Evolutionary conservation across 2,113 vertebrate genomes (phyloP).

Genomic region (Misgurnus mizolepis): DNA sequence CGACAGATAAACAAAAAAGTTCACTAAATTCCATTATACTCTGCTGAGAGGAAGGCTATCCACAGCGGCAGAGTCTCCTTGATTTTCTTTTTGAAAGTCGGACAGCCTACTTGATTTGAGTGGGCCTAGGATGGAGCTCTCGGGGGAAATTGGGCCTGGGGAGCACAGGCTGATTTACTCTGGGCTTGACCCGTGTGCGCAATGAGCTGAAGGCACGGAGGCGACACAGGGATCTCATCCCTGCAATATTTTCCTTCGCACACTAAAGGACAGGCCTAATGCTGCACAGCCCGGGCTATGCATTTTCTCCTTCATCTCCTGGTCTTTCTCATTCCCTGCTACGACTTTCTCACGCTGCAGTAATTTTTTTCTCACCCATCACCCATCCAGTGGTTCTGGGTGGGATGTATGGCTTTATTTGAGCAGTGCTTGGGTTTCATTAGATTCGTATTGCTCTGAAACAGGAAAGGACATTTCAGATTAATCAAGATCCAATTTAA

Average conservation of each 20-base stretch:
- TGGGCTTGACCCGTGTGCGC: conserved; percentile 67
- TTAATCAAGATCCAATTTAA: conserved; percentile 80
- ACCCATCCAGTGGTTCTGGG: conserved; percentile 62
- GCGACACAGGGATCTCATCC: conserved; percentile 67
- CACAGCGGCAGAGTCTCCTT: conserved; percentile 17
- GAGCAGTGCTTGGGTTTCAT: conserved; percentile 69
- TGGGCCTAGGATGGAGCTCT: conserved; percentile 66
- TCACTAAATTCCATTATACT: conserved; percentile 35
- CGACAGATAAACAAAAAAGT: conserved; percentile 27
- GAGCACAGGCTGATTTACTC: conserved; percentile 74
- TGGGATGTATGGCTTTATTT: conserved; percentile 78
- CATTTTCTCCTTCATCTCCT: conserved; percentile 64
- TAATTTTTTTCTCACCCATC: conserved; percentile 73
- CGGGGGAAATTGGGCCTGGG: conserved; percentile 70
- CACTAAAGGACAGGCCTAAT: conserved; percentile 72
- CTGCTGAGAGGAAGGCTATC: conserved; percentile 32
- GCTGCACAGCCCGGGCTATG: conserved; percentile 59
- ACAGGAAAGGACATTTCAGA: conserved; percentile 71
- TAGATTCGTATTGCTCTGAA: conserved; percentile 77
- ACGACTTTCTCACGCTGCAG: conserved; percentile 67
- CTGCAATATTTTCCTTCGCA: conserved; percentile 71
- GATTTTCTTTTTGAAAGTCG: conserved; percentile 51
- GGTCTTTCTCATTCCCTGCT: conserved; percentile 39
- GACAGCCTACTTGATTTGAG: conserved; percentile 63
- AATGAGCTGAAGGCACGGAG: conserved; percentile 70